phyloP scores from a whole-genome alignment of 2,888 invertebrate genomes.

The Rosalia funebris region DNA sequence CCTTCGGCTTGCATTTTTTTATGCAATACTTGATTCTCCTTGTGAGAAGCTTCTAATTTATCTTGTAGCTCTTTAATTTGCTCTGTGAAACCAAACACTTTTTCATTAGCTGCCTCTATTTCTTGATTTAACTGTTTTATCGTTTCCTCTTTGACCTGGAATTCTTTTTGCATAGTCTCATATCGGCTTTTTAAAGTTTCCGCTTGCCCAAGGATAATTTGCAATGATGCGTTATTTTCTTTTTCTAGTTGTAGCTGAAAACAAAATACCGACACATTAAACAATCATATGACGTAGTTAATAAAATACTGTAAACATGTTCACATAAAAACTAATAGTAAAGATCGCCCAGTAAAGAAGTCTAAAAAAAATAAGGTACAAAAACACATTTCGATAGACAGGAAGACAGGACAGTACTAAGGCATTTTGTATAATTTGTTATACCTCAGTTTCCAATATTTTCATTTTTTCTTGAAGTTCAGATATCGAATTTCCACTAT shows the following conservation, averaged over 20 bases:
- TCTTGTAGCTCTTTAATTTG: slow-evolving; percentile 46
- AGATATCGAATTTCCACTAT: slow-evolving; percentile 32
- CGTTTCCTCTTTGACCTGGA: slow-evolving; percentile 46
- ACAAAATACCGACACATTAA: background rate
- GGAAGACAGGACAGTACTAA: slow-evolving; percentile 17
- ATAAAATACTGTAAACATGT: slow-evolving; percentile 3
- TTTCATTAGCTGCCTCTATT: slow-evolving; percentile 43
- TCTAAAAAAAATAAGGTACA: too few species aligned
- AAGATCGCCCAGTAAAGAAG: too few species aligned
- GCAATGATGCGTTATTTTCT: slow-evolving; percentile 49
- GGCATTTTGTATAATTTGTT: slow-evolving; percentile 9
- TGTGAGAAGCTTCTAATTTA: slow-evolving; percentile 34
- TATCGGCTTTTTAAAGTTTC: slow-evolving; percentile 40
- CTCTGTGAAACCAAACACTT: slow-evolving; percentile 37
- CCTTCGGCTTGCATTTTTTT: slow-evolving; percentile 43
- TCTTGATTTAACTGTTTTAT: slow-evolving; percentile 45
- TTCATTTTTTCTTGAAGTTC: slow-evolving; percentile 48
- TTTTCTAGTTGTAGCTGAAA: slow-evolving; percentile 50
- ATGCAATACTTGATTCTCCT: slow-evolving; percentile 41
- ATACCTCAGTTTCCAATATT: slow-evolving; percentile 48
- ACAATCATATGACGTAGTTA: background rate
- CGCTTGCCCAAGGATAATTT: slow-evolving; percentile 48
- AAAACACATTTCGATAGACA: slow-evolving; percentile 8
- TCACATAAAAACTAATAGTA: too few species aligned
- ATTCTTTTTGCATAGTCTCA: slow-evolving; percentile 44